Evolutionary conservation across 2,797 vertebrate species (phyloP).

Genomic region (Gambelia wislizenii): DNA sequence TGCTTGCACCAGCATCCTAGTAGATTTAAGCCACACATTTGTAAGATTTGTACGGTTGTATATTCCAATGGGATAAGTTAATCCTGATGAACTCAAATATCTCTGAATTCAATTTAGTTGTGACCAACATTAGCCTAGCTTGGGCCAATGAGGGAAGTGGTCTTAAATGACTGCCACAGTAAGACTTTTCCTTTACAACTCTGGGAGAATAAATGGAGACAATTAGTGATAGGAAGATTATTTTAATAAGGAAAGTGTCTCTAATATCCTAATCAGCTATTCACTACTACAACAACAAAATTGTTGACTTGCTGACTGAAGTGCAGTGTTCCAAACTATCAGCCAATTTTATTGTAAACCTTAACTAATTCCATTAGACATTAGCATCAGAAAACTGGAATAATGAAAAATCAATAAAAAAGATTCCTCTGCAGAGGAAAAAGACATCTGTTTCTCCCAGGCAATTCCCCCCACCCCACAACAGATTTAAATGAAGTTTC

Average conservation of each 20-base stretch:
- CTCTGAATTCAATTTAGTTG: background rate
- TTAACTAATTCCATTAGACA: slow-evolving; percentile 55
- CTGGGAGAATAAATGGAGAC: no score
- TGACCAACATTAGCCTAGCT: background rate
- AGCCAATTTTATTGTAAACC: slow-evolving; percentile 23
- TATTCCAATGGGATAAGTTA: background rate
- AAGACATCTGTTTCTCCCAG: slow-evolving; percentile 8
- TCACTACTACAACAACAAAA: background rate
- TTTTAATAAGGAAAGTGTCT: background rate
- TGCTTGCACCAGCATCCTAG: no score
- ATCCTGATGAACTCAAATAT: background rate
- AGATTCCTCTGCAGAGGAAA: slow-evolving; percentile 37
- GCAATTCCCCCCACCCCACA: slow-evolving; percentile 44
- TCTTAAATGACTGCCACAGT: no score
- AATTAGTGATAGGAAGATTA: background rate
- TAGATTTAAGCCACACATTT: no score
- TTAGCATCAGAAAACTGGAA: slow-evolving; percentile 16
- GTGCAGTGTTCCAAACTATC: background rate
- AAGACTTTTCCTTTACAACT: background rate
- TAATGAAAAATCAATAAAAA: slow-evolving; percentile 5
- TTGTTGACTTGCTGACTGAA: background rate
- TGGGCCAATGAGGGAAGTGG: background rate
- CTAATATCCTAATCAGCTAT: background rate
- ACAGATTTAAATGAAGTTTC: slow-evolving; percentile 44
- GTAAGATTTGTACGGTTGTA: no score